phyloP scores from a whole-genome alignment of 2,888 invertebrate genomes.

The Platerodrilus igneus region DNA sequence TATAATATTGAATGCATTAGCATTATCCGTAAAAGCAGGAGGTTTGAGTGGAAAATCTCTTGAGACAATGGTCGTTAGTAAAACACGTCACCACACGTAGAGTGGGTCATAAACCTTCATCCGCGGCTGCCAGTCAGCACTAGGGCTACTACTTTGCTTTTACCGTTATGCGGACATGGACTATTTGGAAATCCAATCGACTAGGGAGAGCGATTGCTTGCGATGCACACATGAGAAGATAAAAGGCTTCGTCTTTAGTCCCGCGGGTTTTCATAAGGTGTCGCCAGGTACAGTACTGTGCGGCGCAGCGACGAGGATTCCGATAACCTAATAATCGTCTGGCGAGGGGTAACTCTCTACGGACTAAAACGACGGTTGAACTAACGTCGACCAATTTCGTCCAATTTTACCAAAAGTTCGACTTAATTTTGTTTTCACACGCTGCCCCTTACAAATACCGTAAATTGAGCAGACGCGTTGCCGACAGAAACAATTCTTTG shows the following conservation, averaged over 20 bases:
- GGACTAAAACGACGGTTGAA: constrained; percentile 40
- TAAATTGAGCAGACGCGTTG: constrained; percentile 44
- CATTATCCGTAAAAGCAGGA: too few relatives aligned
- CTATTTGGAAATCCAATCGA: constrained; percentile 36
- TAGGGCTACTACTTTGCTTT: constrained; percentile 37
- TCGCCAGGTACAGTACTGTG: constrained; percentile 32
- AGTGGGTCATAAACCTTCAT: constrained; percentile 42
- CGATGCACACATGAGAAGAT: constrained; percentile 37
- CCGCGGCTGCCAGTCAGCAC: constrained; percentile 47
- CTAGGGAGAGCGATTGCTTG: constrained; percentile 33
- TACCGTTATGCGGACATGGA: constrained; percentile 36
- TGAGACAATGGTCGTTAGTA: constrained; percentile 44
- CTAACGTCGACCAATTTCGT: constrained; percentile 55
- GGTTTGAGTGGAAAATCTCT: too few relatives aligned
- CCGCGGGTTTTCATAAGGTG: constrained; percentile 32
- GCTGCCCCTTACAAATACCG: constrained; percentile 40
- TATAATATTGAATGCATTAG: too few relatives aligned
- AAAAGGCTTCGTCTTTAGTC: constrained; percentile 35
- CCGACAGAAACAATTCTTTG: constrained; percentile 43
- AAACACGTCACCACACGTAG: constrained; percentile 45
- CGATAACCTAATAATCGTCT: constrained; percentile 49
- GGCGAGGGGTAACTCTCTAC: constrained; percentile 45
- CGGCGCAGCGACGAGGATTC: constrained; percentile 28
- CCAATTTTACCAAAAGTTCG: constrained; percentile 58
- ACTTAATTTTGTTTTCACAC: constrained; percentile 56